A percentile compares a stretch with the other conserved stretches of the same genome.
Conservation (phyloP, 1,140 invertebrate species). For the Drosophila persimilis region DNA sequence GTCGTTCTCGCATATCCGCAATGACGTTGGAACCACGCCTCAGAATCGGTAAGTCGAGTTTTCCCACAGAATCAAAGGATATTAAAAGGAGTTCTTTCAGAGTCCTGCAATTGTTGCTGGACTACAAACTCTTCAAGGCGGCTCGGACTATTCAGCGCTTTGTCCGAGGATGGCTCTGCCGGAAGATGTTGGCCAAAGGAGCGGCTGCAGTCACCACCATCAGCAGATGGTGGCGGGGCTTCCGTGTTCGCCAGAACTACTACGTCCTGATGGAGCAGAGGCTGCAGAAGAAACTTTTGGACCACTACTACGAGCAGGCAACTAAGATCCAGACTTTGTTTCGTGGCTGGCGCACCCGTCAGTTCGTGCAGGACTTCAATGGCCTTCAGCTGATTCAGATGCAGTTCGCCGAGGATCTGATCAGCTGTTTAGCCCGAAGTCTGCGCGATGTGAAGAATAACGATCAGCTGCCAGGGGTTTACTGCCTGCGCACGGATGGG, state of each 20-base stretch:
- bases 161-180: slow-evolving; percentile 40
- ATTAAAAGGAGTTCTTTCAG: neutral
- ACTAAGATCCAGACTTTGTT: slow-evolving; percentile 46
- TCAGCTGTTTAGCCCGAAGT: slow-evolving; percentile 10
- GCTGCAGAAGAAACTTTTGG: slow-evolving; percentile 9
- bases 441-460: neutral
- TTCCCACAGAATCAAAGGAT: too few relatives aligned
- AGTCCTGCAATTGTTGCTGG: slow-evolving; percentile 23
- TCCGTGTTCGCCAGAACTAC: neutral
- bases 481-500: slow-evolving; percentile 8
- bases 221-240: slow-evolving; percentile 42
- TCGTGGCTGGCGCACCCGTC: slow-evolving; percentile 58
- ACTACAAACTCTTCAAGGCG: slow-evolving; percentile 65
- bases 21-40: too few relatives aligned
- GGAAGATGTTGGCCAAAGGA: neutral
- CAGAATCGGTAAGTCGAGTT: too few relatives aligned
- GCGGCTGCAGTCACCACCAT: slow-evolving; percentile 31
- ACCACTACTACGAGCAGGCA: slow-evolving; percentile 10
- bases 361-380: slow-evolving; percentile 32
- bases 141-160: slow-evolving; percentile 54
- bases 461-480: slow-evolving; percentile 15
- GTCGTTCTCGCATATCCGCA: too few relatives aligned
- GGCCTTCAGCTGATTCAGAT: slow-evolving; percentile 17
- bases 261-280: slow-evolving; percentile 1
- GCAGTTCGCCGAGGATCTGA: slow-evolving; percentile 32